Evolutionary conservation across 2,888 invertebrate species (phyloP).

Genomic region (Phrixothrix hirtus): DNA sequence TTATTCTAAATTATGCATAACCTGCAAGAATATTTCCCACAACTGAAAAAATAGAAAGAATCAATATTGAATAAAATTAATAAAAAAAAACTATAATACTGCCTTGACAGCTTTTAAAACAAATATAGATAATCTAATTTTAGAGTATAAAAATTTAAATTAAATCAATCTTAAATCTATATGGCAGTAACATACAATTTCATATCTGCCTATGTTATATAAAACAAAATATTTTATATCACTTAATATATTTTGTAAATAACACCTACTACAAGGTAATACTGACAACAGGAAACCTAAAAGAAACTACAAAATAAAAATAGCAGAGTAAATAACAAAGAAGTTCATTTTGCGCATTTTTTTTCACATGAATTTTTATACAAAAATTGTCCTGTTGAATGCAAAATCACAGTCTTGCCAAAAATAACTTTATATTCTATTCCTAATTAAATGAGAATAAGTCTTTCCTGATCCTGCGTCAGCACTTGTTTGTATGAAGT

Average conservation of each 20-base stretch:
- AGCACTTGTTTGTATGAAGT: conserved; percentile 21
- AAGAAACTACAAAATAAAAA: conserved; percentile 26
- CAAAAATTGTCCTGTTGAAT: conserved; percentile 16
- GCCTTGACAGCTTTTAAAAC: not conserved
- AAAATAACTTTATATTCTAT: conserved; percentile 21
- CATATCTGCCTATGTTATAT: conserved; percentile 20
- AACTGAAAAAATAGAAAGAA: not conserved
- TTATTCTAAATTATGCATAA: not conserved
- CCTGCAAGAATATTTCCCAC: not conserved
- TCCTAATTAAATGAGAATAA: conserved; percentile 24
- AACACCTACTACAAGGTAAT: conserved; percentile 24
- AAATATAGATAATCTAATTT: not conserved
- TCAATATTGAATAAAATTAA: too few relatives aligned
- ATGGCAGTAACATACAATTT: conserved; percentile 13
- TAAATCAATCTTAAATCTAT: conserved; percentile 15
- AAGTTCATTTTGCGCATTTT: not conserved
- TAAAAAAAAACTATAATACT: not conserved
- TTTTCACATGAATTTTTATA: conserved; percentile 13
- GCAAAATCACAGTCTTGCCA: conserved; percentile 27
- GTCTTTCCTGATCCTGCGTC: conserved; percentile 28
- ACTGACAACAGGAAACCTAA: conserved; percentile 38
- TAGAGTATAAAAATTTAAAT: conserved; percentile 17
- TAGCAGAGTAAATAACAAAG: conserved; percentile 8
- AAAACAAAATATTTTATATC: conserved; percentile 21
- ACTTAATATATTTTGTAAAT: conserved; percentile 11